A percentile compares a stretch with the other conserved stretches of the same genome.
Evolutionary conservation across 2,888 invertebrate species (phyloP).

Genomic region (Antheraea assamensis): DNA sequence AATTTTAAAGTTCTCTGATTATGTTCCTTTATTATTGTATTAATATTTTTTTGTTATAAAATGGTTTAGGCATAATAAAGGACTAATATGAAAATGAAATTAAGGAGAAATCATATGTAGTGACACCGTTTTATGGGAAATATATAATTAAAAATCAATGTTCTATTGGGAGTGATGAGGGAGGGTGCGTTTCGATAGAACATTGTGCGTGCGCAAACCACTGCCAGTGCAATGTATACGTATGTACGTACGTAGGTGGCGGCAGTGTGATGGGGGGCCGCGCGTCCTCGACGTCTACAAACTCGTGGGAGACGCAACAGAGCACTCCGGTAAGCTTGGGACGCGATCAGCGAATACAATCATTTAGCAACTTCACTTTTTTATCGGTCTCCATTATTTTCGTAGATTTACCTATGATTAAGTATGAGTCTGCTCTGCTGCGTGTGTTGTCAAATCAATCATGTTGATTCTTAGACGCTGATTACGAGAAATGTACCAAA

Average conservation of each 20-base stretch:
- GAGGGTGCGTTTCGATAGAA: constrained; percentile 21
- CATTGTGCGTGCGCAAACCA: constrained; percentile 41
- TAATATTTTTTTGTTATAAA: not conserved
- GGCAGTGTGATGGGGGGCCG: constrained; percentile 71
- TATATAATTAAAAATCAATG: not conserved
- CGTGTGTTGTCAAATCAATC: constrained; percentile 77
- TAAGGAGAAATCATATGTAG: not conserved
- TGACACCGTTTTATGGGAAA: not conserved
- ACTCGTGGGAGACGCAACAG: constrained; percentile 74
- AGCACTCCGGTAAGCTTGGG: constrained; percentile 77
- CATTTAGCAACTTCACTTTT: constrained; percentile 70
- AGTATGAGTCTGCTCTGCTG: constrained; percentile 80
- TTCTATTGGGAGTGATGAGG: constrained; percentile 7
- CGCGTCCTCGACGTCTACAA: constrained; percentile 62
- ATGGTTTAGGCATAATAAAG: not conserved
- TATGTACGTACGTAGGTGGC: constrained; percentile 79
- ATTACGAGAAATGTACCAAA: constrained; percentile 72
- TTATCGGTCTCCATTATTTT: constrained; percentile 76
- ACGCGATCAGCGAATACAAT: constrained; percentile 62
- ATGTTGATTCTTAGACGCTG: constrained; percentile 73
- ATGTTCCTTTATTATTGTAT: not conserved
- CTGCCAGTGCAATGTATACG: constrained; percentile 54
- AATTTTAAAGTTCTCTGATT: not conserved
- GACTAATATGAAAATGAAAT: not conserved
- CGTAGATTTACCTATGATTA: constrained; percentile 72